Evolutionary conservation across 2,113 vertebrate genomes (phyloP), one percentile per base, ranked within the genome.

Genomic region (Gymnorhina tibicen): DNA sequence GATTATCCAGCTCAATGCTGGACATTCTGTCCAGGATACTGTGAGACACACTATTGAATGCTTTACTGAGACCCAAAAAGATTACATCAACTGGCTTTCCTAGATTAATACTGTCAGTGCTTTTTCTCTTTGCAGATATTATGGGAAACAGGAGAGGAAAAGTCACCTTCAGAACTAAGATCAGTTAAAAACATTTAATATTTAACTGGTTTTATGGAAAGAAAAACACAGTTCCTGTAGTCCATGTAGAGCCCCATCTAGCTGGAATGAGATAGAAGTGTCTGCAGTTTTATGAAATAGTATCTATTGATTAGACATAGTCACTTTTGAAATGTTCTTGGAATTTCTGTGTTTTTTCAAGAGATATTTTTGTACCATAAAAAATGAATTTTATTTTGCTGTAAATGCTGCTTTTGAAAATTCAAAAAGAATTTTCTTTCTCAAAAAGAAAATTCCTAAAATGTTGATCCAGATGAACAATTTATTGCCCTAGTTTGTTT

Each of bases 11-110:
- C 39, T 35, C 8, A 13, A 6, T 4, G 33, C 9, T 6, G 33
- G 17, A 17, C 3, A 2, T 5, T 18, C 9, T 2, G 2, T 22
- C 58, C 47, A 33, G 47, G 22, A 26, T 3, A 1, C 32, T 21
- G 13, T 6, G 52, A 37, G 68, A 52, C 4, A 28, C 28, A 55
- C 33, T 9, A 47, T 2, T 3, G 7, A 50, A 35, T n/a, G 42
- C 35, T 66, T 13, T 5, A 26, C 30, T 35, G 35, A 50, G 47
- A 47, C 18, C 58, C n/a, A 23, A 39, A 53, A 46, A 33, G 14
- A 46, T 39, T 46, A 10, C 39, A 76, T 17, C 42, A 35, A 3
- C 35, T 42, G 20, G 3, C 30, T 49, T 22, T 10, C 33, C 28
- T 60, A 79, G 33, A 24, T 39, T 73, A 55, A 74, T 39, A 41